These are phyloP conservation scores for Plumapathes pennacea DNA, from an alignment of 92 coral and sea anemone genomes.

Conservation along the genomic window DNA sequence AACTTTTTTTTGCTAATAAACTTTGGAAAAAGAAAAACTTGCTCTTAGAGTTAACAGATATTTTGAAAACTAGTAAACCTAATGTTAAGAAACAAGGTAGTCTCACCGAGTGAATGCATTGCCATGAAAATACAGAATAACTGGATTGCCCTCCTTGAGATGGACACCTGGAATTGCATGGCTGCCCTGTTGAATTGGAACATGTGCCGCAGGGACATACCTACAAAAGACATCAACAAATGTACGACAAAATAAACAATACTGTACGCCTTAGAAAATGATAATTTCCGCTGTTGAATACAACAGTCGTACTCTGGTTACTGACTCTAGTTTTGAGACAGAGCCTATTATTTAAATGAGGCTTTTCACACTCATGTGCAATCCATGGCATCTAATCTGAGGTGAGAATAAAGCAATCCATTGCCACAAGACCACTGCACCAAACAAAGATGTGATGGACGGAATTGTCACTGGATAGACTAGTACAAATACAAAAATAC, in stretches of 20 bases:
- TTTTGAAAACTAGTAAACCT: no score
- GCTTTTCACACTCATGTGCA: no score
- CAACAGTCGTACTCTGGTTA: neutral
- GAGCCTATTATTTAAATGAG: no score
- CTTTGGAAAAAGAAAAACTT: neutral
- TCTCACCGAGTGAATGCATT: conserved; percentile 83
- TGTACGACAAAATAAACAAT: neutral
- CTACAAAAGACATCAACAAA: conserved; percentile 6
- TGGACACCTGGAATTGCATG: conserved; percentile 4
- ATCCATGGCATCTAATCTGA: no score
- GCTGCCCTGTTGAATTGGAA: conserved; percentile 1
- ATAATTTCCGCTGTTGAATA: neutral
- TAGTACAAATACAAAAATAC: no score
- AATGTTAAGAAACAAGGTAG: neutral
- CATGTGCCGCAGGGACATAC: conserved; percentile 42
- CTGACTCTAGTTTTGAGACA: no score
- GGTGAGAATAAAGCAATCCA: no score
- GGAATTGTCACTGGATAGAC: no score
- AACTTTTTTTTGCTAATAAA: neutral
- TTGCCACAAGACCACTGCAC: no score
- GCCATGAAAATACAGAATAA: conserved; percentile 87
- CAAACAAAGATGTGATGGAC: no score
- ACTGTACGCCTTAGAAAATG: neutral
- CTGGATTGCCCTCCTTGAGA: conserved; percentile 77
- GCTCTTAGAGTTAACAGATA: no score